phyloP scores from a whole-genome alignment of 2,797 vertebrate genomes.

The Delichon dasypus region DNA sequence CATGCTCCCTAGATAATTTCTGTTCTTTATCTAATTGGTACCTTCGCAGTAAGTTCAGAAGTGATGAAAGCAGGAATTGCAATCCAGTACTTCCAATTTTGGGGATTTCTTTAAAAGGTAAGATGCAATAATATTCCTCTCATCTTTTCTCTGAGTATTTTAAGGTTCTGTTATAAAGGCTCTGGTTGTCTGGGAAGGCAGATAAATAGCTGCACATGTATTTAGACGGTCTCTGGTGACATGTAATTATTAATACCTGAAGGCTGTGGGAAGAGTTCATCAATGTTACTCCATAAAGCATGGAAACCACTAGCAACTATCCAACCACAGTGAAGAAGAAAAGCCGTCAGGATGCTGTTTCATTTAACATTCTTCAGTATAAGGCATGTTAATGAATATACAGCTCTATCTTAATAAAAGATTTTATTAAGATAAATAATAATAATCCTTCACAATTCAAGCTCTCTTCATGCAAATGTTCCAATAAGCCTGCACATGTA shows the following conservation, averaged over 20 bases:
- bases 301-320: neutral
- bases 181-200: neutral
- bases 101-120: neutral
- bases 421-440: slow-evolving; percentile 10
- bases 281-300: neutral
- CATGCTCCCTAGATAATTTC: neutral
- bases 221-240: neutral
- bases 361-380: neutral
- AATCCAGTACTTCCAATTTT: neutral
- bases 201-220: neutral
- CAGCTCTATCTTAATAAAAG: neutral
- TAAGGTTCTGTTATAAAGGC: neutral
- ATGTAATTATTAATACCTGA: neutral
- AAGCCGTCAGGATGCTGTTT: neutral
- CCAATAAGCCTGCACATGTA: neutral
- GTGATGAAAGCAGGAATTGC: neutral
- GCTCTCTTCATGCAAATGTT: neutral
- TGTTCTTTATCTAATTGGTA: neutral
- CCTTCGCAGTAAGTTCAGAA: neutral
- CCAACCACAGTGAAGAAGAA: neutral
- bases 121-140: neutral
- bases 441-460: neutral
- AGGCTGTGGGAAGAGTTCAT: neutral
- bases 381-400: neutral
- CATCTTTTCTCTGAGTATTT: neutral